These are phyloP conservation scores for Hirtodrosophila confusa DNA, from an alignment of 2,888 invertebrate species.

Conservation along the genomic window DNA sequence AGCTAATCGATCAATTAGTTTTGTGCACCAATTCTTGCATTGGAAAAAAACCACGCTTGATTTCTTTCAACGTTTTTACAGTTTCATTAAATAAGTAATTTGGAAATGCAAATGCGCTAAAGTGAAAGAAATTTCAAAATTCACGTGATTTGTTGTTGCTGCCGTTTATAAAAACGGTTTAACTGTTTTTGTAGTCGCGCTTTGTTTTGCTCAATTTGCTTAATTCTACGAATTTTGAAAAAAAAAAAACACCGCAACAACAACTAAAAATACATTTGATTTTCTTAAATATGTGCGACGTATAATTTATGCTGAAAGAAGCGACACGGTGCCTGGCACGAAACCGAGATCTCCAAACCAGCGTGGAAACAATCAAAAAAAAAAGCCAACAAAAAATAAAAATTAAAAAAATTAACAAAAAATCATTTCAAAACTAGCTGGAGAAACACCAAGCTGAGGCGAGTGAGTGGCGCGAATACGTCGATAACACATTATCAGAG, in stretches of 20 bases:
- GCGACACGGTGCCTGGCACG: conserved; percentile 74
- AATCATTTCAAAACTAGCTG: conserved; percentile 54
- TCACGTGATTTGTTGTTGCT: conserved; percentile 34
- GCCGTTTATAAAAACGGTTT: conserved; percentile 36
- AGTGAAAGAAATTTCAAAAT: conserved; percentile 49
- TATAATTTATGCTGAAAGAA: conserved; percentile 76
- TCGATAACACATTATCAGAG: conserved; percentile 55
- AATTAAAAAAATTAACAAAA: conserved; percentile 30
- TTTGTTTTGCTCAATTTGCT: conserved; percentile 54
- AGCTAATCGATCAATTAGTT: conserved; percentile 45
- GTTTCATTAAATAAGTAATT: conserved; percentile 3
- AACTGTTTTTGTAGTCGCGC: conserved; percentile 50
- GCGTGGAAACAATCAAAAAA: conserved; percentile 70
- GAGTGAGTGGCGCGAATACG: conserved; percentile 41
- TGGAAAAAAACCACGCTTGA: conserved; percentile 7
- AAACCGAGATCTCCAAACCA: conserved; percentile 64
- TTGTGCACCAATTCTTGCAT: conserved; percentile 42
- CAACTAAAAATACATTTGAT: conserved; percentile 56
- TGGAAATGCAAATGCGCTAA: conserved; percentile 35
- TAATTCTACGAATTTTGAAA: conserved; percentile 63
- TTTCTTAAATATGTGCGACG: conserved; percentile 69
- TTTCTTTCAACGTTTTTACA: conserved; percentile 26
- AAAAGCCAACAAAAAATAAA: conserved; percentile 33
- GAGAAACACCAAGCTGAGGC: conserved; percentile 36
- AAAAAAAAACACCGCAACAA: conserved; percentile 38